Evolutionary conservation across 2,888 invertebrate genomes (phyloP).

Genomic region (Cataglyphis livida): DNA sequence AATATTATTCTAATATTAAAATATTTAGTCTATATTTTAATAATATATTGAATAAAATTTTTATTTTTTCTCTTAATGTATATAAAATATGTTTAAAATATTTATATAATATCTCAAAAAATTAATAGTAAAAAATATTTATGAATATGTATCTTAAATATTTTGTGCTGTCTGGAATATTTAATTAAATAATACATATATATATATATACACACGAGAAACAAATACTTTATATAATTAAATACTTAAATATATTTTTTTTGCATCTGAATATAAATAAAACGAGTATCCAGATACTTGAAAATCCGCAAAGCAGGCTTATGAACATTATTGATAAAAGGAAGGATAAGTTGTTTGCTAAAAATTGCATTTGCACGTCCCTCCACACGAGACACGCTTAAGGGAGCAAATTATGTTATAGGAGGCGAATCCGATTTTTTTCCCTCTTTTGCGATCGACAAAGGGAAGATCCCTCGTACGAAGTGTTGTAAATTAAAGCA

Average conservation of each 20-base stretch:
- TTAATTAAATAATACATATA: neutral
- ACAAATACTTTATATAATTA: neutral
- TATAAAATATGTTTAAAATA: too few species aligned
- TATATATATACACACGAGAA: neutral
- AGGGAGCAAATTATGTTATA: conserved; percentile 68
- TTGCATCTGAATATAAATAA: neutral
- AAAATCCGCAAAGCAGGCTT: neutral
- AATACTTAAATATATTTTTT: neutral
- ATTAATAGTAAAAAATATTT: too few species aligned
- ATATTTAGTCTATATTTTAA: too few species aligned
- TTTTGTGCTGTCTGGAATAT: neutral
- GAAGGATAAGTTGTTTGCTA: conserved; percentile 27
- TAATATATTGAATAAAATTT: too few species aligned
- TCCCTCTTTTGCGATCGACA: conserved; percentile 29
- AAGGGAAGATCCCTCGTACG: conserved; percentile 42
- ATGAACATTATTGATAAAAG: conserved; percentile 28
- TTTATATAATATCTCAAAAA: too few species aligned
- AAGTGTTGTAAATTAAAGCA: conserved; percentile 72
- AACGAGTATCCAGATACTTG: conserved; percentile 5
- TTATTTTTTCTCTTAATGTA: too few species aligned
- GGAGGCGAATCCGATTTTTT: conserved; percentile 41
- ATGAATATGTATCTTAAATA: too few species aligned
- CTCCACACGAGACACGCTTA: conserved; percentile 55
- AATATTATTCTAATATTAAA: too few species aligned
- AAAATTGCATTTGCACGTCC: conserved; percentile 49